phyloP scores from a whole-genome alignment of 2,888 invertebrate species.

The Criorhina ranunculi region DNA sequence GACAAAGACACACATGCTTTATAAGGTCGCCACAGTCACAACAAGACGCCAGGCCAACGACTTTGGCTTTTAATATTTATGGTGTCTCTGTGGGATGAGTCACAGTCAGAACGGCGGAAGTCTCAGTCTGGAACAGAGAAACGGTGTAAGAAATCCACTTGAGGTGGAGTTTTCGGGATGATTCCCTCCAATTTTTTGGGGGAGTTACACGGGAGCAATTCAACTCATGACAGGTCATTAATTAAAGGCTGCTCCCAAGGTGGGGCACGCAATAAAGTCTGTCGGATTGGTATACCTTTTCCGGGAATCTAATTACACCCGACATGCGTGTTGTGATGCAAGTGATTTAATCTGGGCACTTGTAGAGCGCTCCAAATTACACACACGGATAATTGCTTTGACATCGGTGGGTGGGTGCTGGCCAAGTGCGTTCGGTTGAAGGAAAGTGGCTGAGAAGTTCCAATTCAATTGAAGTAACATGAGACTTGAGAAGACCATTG shows the following conservation, averaged over 20 bases:
- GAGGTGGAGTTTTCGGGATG: slow-evolving; percentile 47
- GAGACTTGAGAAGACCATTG: too few species aligned
- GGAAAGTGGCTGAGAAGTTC: too few species aligned
- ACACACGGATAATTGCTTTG: background rate
- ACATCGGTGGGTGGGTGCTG: background rate
- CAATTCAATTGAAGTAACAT: too few species aligned
- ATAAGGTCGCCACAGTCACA: slow-evolving; percentile 52
- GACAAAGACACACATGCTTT: slow-evolving; percentile 50
- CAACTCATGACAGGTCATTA: slow-evolving; percentile 65
- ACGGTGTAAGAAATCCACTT: slow-evolving; percentile 24
- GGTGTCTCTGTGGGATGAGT: slow-evolving; percentile 49
- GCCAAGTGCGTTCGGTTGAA: too few species aligned
- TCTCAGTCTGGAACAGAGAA: slow-evolving; percentile 8
- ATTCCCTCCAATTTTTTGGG: slow-evolving; percentile 1
- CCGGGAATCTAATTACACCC: slow-evolving; percentile 26
- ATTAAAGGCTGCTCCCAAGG: slow-evolving; percentile 38
- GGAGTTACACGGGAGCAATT: slow-evolving; percentile 45
- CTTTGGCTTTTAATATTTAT: slow-evolving; percentile 62
- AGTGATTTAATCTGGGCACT: background rate
- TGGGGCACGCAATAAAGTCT: slow-evolving; percentile 51
- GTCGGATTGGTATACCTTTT: slow-evolving; percentile 12
- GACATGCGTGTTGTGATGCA: slow-evolving; percentile 12
- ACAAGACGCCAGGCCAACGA: slow-evolving; percentile 60
- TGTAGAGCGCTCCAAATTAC: background rate
- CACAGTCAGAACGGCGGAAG: slow-evolving; percentile 53